Base-by-base conservation (phyloP, 2,113 vertebrate species). In the Gila orcuttii region DNA sequence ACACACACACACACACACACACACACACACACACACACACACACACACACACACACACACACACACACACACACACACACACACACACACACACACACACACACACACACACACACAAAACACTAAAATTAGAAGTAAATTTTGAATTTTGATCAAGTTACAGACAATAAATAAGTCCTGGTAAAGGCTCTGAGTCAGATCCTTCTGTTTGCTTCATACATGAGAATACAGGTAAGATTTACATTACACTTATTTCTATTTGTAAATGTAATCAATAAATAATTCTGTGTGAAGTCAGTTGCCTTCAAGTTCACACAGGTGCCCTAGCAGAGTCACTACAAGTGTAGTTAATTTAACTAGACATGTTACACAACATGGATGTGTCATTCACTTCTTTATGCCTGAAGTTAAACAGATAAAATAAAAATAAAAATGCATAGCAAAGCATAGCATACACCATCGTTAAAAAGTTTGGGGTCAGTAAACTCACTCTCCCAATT, bases 1-100 rank as follows among this genome's bases (percentile, higher is more conserved):
- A 75, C 23, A 55, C n/a, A n/a, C n/a, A 52, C 75, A 62, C 78
- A n/a, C 79, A 6, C 79, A 25, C 21, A 13, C n/a, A 28, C 79
- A 50, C 9, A 52, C 45, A 77, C 59, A 82, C 78, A 60, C 64
- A 79, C 64, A 80, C 75, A 73, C 75, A 39, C 25, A 78, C 73
- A 77, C 33, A 60, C 36, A 31, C 33, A 8, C 31, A 79, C 33
- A n/a, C 71, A 59, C 47, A 69, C 55, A 77, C 66, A 75, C 23
- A 68, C 60, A 86, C 47, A 33, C 57, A 86, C 79, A 83, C 71
- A 57, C 42, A n/a, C 55, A 62, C 69, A 73, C 75, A 39, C 75
- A 21, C 75, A 60, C 21, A 21, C n/a, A 28, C 47, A 77, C 9
- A 28, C 47, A 60, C 64, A 73, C 82, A 64, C 47, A 52, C 73